A percentile compares a stretch with the other conserved stretches of the same genome.
These are phyloP conservation scores for Lanistes nyassanus DNA, from an alignment of 1,140 invertebrate genomes.

Conservation along the genomic window DNA sequence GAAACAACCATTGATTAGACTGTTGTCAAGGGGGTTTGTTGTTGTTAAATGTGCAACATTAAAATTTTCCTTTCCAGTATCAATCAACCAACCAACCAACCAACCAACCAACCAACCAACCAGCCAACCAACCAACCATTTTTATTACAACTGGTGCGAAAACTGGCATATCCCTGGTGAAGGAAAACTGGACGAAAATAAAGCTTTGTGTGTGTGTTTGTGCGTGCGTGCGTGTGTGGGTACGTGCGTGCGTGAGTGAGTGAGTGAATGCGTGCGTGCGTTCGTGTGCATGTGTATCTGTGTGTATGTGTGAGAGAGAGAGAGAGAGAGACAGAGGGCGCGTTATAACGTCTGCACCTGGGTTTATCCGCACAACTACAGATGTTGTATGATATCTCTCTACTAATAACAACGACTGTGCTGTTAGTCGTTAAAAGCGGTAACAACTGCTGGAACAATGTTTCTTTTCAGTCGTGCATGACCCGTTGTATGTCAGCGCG, in stretches of 20 bases:
- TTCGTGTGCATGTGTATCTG: slow-evolving; percentile 1
- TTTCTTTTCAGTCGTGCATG: not conserved
- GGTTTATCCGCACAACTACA: not conserved
- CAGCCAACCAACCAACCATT: too few species aligned
- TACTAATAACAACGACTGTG: not conserved
- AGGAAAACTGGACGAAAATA: not conserved
- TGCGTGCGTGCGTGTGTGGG: too few species aligned
- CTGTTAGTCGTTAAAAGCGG: not conserved
- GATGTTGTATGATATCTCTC: not conserved
- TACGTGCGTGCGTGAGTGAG: not conserved
- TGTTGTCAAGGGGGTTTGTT: too few species aligned
- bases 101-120: not conserved
- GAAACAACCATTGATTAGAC: too few species aligned
- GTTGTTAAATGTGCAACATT: too few species aligned
- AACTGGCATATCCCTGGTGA: not conserved
- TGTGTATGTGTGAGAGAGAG: not conserved
- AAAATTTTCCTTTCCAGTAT: not conserved
- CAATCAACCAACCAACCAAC: not conserved
- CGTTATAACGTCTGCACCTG: not conserved
- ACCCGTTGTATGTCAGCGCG: not conserved
- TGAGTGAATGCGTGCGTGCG: not conserved
- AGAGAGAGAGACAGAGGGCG: not conserved
- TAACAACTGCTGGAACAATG: not conserved
- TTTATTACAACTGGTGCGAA: not conserved
- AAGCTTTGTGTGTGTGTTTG: not conserved